Evolutionary conservation across 2,888 invertebrate species (phyloP).

Genomic region (Scotopteryx bipunctaria): DNA sequence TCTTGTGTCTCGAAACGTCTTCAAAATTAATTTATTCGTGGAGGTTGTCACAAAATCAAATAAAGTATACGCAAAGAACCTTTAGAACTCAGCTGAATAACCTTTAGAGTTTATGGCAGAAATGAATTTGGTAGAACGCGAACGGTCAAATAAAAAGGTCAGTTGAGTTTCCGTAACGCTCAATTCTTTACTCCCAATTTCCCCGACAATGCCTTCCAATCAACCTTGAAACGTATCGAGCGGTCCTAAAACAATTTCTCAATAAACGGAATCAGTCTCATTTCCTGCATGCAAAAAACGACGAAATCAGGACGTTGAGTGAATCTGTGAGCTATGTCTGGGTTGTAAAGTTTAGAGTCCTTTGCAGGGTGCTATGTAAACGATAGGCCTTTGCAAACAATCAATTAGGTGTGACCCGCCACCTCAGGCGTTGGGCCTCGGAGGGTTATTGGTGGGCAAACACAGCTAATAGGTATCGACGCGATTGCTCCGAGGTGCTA

Average conservation of each 20-base stretch:
- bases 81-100: neutral
- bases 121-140: neutral
- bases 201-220: conserved; percentile 14
- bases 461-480: conserved; percentile 24
- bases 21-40: neutral
- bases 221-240: conserved; percentile 16
- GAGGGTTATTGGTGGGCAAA: conserved; percentile 27
- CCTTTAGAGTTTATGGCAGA: neutral
- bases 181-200: conserved; percentile 6
- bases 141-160: conserved; percentile 2
- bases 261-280: conserved; percentile 20
- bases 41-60: neutral
- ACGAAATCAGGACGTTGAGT: neutral
- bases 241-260: conserved; percentile 14
- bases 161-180: neutral
- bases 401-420: conserved; percentile 29
- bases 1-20: conserved; percentile 1
- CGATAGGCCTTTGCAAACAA: conserved; percentile 27
- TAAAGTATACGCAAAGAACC: neutral
- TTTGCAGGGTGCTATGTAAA: conserved; percentile 20
- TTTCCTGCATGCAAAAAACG: conserved; percentile 21
- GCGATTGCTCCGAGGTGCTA: conserved; percentile 25
- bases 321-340: neutral
- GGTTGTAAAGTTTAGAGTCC: conserved; percentile 12
- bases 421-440: conserved; percentile 11